Percentiles rank a stretch among this genome's conserved stretches.
phyloP scores from a whole-genome alignment of 2,888 invertebrate species.

The Stenodera caucasica region DNA sequence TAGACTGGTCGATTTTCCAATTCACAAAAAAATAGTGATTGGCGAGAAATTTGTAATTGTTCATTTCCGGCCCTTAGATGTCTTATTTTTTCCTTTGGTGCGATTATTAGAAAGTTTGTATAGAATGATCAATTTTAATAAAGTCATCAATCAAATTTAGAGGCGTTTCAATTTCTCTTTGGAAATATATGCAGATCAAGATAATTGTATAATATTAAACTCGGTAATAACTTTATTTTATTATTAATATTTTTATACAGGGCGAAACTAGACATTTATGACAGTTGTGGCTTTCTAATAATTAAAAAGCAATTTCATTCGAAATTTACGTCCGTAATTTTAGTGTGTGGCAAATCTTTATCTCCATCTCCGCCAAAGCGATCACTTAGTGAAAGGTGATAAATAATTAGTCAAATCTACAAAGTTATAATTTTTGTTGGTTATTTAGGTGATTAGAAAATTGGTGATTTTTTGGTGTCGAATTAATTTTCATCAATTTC shows the following conservation, averaged over 20 bases:
- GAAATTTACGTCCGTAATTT: too few species aligned
- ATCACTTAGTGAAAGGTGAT: too few species aligned
- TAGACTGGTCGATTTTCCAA: not conserved
- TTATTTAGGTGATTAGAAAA: too few species aligned
- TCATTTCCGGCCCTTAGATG: not conserved
- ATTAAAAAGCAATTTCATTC: too few species aligned
- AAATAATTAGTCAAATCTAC: too few species aligned
- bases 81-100: not conserved
- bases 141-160: slow-evolving; percentile 4
- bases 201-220: not conserved
- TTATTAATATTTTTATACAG: not conserved
- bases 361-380: too few species aligned
- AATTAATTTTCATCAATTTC: too few species aligned
- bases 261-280: not conserved
- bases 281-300: not conserved
- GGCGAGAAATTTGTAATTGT: not conserved
- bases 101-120: not conserved
- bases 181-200: not conserved
- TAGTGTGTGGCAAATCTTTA: too few species aligned
- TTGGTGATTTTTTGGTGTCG: not conserved
- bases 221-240: not conserved
- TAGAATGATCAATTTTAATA: not conserved
- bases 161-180: slow-evolving; percentile 6
- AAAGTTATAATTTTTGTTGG: too few species aligned
- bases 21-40: too few species aligned